Conservation (phyloP, 1,140 invertebrate species). For the Bacillus rossius region DNA sequence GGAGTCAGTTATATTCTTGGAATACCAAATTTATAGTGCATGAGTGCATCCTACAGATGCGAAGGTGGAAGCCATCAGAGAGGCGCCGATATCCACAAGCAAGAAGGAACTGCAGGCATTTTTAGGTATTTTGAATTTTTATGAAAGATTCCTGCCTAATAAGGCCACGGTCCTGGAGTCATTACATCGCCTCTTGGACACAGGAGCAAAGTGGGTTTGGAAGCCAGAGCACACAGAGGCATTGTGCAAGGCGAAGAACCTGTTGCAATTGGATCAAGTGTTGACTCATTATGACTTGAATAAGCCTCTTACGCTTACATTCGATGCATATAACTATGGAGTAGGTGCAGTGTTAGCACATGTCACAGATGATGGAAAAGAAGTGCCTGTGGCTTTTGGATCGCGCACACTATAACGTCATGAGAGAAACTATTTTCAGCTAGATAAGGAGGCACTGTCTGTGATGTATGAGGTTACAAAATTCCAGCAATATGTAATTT, state of each 20-base stretch:
- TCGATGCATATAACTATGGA: constrained; percentile 34
- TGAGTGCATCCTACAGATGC: too few relatives aligned
- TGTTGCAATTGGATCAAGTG: constrained; percentile 17
- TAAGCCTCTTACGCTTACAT: constrained; percentile 25
- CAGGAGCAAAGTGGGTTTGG: constrained; percentile 30
- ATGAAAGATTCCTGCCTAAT: constrained; percentile 2
- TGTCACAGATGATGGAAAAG: constrained; percentile 27
- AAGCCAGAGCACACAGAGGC: constrained; percentile 23
- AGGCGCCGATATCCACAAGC: too few relatives aligned
- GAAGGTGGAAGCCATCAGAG: too few relatives aligned
- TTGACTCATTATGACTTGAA: constrained; percentile 30
- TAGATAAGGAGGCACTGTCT: constrained; percentile 42
- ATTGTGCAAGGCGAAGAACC: constrained; percentile 25
- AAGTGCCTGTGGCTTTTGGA: constrained; percentile 36
- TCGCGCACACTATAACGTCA: too few relatives aligned
- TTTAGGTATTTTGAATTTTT: too few relatives aligned
- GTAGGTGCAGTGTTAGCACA: constrained; percentile 35
- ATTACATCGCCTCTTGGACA: constrained; percentile 22
- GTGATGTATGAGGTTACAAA: constrained; percentile 42
- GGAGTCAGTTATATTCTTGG: too few relatives aligned
- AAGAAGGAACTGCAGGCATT: too few relatives aligned
- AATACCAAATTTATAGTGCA: too few relatives aligned
- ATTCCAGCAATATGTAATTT: too few relatives aligned
- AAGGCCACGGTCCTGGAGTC: constrained; percentile 26
- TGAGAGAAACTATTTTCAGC: constrained; percentile 42